Base-by-base conservation (phyloP, 2,113 vertebrate species). In the Amphilophus citrinellus region DNA sequence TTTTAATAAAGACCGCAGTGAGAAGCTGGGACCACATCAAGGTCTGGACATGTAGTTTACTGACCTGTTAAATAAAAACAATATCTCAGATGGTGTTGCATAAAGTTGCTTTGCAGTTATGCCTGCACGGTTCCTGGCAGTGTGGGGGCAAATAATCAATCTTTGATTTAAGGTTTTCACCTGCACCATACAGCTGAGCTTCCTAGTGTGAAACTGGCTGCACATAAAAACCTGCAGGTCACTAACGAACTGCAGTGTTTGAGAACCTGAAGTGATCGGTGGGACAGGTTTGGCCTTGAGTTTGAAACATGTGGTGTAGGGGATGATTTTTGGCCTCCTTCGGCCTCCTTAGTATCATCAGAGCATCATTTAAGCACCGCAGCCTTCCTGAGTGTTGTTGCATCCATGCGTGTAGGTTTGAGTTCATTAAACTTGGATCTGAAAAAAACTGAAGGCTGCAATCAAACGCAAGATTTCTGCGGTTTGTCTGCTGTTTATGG, bases 241-340 rank as follows among this genome's bases (percentile, higher is more conserved):
- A 5, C 3, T 5, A 20, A 50, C 15, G 0, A 18, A 0, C 10
- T 0, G 27, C 27, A 0, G 47, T 50, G 1, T 56, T 35, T 32
- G 47, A n/a, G 27, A 35, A 35, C 68, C 68, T 11, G 6, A 32
- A 32, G 0, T 18, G 3, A 30, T 50, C 14, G 47, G 39, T 5
- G 22, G 42, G 9, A 18, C 65, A 68, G 22, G 27, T 50, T 27
- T 1, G 47, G 66, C 47, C 8, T n/a, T 18, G 6, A 3, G 17
- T 0, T 47, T 14, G 17, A 0, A 53, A 5, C 17, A 8, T 1
- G 10, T 0, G 47, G 47, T 53, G 50, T 53, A 5, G 3, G 24
- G 37, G 17, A 1, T 20, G 24, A 30, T 13, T 17, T 71, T 47
- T 50, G 65, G 65, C 1, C 50, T 2, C 1, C 42, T 30, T 2